Conservation (phyloP, 2,888 invertebrate species). For the Acrobeloides nanus region DNA sequence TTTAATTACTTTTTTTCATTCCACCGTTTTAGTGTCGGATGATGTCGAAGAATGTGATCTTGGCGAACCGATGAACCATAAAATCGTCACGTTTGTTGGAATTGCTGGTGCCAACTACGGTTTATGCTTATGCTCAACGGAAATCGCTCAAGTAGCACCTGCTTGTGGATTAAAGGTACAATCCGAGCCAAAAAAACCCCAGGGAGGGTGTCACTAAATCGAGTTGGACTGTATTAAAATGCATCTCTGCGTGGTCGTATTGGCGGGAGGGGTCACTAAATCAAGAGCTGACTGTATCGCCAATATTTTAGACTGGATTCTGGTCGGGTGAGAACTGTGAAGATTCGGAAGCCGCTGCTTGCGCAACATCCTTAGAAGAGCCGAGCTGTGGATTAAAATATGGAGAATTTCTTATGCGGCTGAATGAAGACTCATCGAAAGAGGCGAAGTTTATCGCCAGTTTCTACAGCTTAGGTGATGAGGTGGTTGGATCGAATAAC, state of each 20-base stretch:
- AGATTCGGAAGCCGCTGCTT: background rate
- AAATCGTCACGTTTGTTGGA: conserved; percentile 40
- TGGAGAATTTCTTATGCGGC: conserved; percentile 1
- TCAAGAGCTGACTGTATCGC: background rate
- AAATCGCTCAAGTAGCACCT: conserved; percentile 22
- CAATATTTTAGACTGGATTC: conserved; percentile 21
- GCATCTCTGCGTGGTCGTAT: too few species aligned
- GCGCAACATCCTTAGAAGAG: background rate
- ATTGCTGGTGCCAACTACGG: conserved; percentile 46
- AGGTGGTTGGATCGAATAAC: conserved; percentile 20
- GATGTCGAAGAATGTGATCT: conserved; percentile 15
- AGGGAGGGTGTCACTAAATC: too few species aligned
- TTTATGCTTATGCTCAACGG: conserved; percentile 39
- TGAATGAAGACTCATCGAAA: conserved; percentile 8
- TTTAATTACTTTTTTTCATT: too few species aligned
- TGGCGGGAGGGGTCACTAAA: too few species aligned
- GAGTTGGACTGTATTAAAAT: background rate
- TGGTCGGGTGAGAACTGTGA: conserved; percentile 23
- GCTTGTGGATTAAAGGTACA: conserved; percentile 35
- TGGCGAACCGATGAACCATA: conserved; percentile 27
- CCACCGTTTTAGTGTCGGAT: too few species aligned
- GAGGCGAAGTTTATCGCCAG: conserved; percentile 6
- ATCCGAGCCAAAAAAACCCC: background rate
- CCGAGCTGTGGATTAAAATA: conserved; percentile 1
- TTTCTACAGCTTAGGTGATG: conserved; percentile 21